A percentile compares a stretch with the other conserved stretches of the same genome.
Evolutionary conservation across 2,113 vertebrate genomes (phyloP).

Genomic region (Bolborhynchus lineola): DNA sequence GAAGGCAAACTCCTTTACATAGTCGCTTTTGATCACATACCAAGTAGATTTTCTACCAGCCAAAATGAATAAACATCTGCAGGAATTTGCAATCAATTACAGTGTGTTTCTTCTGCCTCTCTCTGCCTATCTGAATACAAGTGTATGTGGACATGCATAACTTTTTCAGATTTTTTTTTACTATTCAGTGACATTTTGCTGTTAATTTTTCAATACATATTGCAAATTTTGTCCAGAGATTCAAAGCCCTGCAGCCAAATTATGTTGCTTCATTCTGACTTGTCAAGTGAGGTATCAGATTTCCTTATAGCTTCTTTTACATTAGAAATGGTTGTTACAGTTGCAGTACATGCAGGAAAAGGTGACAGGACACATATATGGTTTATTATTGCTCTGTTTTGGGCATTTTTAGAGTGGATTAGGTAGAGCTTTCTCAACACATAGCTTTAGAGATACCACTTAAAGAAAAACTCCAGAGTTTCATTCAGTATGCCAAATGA

Average conservation of each 20-base stretch:
- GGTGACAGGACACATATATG: not conserved
- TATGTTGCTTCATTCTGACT: not conserved
- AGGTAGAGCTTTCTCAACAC: not conserved
- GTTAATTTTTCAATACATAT: not conserved
- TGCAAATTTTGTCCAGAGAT: not conserved
- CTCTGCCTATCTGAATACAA: not conserved
- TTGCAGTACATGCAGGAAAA: not conserved
- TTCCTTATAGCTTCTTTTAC: not conserved
- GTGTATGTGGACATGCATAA: not conserved
- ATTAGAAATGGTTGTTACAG: not conserved
- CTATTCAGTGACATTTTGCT: not conserved
- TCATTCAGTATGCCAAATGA: not conserved
- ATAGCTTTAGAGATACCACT: not conserved
- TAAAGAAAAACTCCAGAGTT: not conserved
- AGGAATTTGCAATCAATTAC: constrained; percentile 31
- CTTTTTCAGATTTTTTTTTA: not conserved
- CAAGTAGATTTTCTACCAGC: constrained; percentile 7
- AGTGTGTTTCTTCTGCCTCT: not conserved
- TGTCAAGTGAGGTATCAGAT: not conserved
- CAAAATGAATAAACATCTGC: constrained; percentile 39
- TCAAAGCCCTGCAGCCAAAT: not conserved
- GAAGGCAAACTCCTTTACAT: constrained; percentile 6
- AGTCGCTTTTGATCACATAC: constrained; percentile 34
- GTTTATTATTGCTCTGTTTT: not conserved
- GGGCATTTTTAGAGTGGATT: not conserved